Percentiles rank a stretch among this genome's conserved stretches.
Conservation (phyloP, 2,888 invertebrate species). For the Polyommatus iphigenia region DNA sequence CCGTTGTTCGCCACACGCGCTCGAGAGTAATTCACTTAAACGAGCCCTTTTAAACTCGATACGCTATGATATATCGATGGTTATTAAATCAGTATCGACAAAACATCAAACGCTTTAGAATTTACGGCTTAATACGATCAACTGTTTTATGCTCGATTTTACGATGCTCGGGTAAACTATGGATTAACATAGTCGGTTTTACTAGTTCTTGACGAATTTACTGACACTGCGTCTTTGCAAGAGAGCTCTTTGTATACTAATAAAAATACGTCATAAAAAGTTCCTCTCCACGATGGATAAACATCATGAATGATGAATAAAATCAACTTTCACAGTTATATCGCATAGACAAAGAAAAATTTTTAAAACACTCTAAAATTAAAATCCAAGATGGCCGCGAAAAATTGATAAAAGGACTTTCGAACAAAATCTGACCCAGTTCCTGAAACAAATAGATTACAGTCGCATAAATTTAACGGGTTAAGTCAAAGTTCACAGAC, state of each 20-base stretch:
- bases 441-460: conserved; percentile 13
- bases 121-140: conserved; percentile 18
- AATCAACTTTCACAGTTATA: neutral
- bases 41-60: conserved; percentile 42
- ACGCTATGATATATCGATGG: conserved; percentile 27
- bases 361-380: neutral
- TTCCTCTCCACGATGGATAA: no score
- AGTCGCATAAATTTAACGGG: conserved; percentile 8
- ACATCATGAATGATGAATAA: no score
- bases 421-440: neutral
- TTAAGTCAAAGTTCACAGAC: conserved; percentile 29
- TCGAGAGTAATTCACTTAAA: conserved; percentile 42
- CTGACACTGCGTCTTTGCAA: neutral
- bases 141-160: conserved; percentile 12
- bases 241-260: neutral
- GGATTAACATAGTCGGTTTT: neutral
- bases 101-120: conserved; percentile 24
- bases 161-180: neutral
- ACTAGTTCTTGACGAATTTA: neutral
- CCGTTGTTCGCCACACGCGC: conserved; percentile 41
- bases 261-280: neutral
- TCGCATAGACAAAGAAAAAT: neutral
- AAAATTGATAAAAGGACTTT: conserved; percentile 7
- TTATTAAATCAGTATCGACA: conserved; percentile 29
- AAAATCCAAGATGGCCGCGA: conserved; percentile 15